Conservation (phyloP, 2,888 invertebrate genomes). For the Abscondita cerata region DNA sequence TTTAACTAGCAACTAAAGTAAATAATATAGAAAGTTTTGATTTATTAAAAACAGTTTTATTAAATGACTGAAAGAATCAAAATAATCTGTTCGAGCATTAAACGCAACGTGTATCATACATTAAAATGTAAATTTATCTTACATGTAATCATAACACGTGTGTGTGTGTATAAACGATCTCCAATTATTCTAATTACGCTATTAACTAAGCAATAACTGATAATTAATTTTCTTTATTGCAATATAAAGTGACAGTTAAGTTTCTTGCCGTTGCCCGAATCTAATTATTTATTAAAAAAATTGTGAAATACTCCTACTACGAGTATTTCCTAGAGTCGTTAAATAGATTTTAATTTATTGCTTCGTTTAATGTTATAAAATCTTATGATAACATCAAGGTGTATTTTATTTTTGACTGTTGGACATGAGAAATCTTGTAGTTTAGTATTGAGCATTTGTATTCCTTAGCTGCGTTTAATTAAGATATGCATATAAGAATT, state of each 20-base stretch:
- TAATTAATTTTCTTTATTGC: slow-evolving; percentile 35
- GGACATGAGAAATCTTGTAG: too few species aligned
- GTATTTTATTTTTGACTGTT: too few species aligned
- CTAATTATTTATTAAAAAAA: slow-evolving; percentile 14
- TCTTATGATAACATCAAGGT: too few species aligned
- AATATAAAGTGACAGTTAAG: slow-evolving; percentile 32
- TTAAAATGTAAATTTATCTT: slow-evolving; percentile 21
- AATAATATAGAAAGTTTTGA: too few species aligned
- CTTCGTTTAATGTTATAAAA: too few species aligned
- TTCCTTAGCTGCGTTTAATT: too few species aligned
- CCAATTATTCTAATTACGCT: slow-evolving; percentile 31
- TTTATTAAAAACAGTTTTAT: too few species aligned
- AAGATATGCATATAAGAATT: too few species aligned
- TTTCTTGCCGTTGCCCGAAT: slow-evolving; percentile 20
- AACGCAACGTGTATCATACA: neutral
- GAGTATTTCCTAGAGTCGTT: neutral
- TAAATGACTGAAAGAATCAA: too few species aligned
- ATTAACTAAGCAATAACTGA: slow-evolving; percentile 27
- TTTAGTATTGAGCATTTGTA: too few species aligned
- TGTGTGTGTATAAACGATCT: slow-evolving; percentile 26
- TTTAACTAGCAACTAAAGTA: too few species aligned
- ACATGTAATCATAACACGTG: slow-evolving; percentile 18
- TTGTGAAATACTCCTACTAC: slow-evolving; percentile 5
- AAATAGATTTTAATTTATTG: too few species aligned
- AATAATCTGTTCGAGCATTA: neutral